Evolutionary conservation across 2,888 invertebrate species (phyloP), one percentile per base, ranked within the genome.

Genomic region (Koerneria pararmatus): DNA sequence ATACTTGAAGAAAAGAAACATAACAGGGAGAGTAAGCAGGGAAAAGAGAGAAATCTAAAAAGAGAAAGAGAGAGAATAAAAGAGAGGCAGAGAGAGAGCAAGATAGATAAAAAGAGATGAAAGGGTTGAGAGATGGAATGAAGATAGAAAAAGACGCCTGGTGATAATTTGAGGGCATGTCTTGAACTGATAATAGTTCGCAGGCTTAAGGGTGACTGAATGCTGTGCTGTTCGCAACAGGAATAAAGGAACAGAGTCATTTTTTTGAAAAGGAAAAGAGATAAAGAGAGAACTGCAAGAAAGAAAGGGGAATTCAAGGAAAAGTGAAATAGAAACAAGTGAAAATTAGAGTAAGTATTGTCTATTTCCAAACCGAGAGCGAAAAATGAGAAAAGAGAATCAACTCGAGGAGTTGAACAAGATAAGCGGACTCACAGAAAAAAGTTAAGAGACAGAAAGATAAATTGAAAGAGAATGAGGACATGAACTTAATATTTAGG

Each of bases 1-100:
- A 57, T 54, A 58, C 53, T 66, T 49, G 53, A 62, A 41, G 59
- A 62, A 61, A 67, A 69, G 66, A 66, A 64, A 69, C 67, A 66
- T 19, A 59, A 59, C 19, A 22, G 37, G 54, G 31, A n/a, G 24
- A 22, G 57, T n/a, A 58, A 65, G 62, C 63, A 24, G 48, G 48
- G 49, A 49, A 35, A 32, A 15, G 48, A 48, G 56, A 65, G 37
- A 15, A 29, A 54, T 34, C 22, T 41, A 29, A 34, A 34, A 49
- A 31, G 51, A 65, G 51, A 49, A 54, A 46, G 48, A 65, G 51
- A 41, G 65, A 65, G 48, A 48, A 49, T 27, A 58, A 46, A 1
- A 41, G 15, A 48, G 22, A 65, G 58, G n/a, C n/a, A 41, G 58
- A 65, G 35, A 15, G 31, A 51, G 31, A 51, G 2, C 24, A 24